Evolutionary conservation across 2,888 invertebrate species (phyloP).

Genomic region (Cheilosia pagana): DNA sequence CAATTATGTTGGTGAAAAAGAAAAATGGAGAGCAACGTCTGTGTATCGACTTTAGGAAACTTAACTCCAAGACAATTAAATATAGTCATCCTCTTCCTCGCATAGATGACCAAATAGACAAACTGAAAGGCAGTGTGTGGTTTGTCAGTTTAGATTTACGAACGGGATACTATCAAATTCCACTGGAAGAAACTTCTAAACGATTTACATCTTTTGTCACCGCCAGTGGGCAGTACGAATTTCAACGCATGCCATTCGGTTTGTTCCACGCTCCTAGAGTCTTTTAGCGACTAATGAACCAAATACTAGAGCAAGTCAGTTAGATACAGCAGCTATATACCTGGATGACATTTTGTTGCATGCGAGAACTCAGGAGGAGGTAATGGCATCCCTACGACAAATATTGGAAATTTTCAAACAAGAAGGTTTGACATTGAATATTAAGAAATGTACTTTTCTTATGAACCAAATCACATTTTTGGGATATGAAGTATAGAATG

Average conservation of each 20-base stretch:
- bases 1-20: slow-evolving; percentile 75
- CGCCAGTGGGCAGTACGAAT: too few relatives aligned
- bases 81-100: slow-evolving; percentile 78
- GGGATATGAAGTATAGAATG: slow-evolving; percentile 75
- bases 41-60: slow-evolving; percentile 77
- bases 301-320: slow-evolving; percentile 11
- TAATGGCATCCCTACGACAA: slow-evolving; percentile 6
- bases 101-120: slow-evolving; percentile 78
- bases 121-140: slow-evolving; percentile 73
- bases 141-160: slow-evolving; percentile 78
- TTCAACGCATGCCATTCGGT: slow-evolving; percentile 79
- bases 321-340: slow-evolving; percentile 65
- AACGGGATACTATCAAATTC: slow-evolving; percentile 69
- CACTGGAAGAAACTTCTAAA: slow-evolving; percentile 76
- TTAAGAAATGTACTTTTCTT: slow-evolving; percentile 72
- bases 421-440: slow-evolving; percentile 43
- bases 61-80: slow-evolving; percentile 78
- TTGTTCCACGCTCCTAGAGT: slow-evolving; percentile 77
- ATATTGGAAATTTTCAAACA: slow-evolving; percentile 16
- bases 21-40: slow-evolving; percentile 73
- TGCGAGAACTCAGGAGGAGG: slow-evolving; percentile 65
- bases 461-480: slow-evolving; percentile 75
- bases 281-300: slow-evolving; percentile 78
- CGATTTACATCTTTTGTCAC: slow-evolving; percentile 19
- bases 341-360: slow-evolving; percentile 77